These are phyloP conservation scores for Chaenogobius annularis DNA, from an alignment of 2,113 vertebrate species.

Conservation along the genomic window DNA sequence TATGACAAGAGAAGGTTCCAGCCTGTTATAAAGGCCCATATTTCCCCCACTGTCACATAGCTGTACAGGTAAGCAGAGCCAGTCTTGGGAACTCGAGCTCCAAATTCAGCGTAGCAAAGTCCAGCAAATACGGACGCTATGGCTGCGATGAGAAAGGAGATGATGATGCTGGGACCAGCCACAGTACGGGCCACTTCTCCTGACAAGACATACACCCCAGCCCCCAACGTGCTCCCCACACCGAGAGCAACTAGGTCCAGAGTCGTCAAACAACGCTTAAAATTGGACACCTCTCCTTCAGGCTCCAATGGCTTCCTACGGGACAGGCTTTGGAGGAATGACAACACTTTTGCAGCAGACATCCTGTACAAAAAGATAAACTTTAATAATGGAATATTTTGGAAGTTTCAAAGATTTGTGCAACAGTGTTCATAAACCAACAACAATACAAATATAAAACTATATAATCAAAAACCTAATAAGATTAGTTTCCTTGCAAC, in stretches of 20 bases:
- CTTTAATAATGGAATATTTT: neutral
- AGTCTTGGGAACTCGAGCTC: conserved; percentile 81
- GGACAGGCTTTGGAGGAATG: conserved; percentile 66
- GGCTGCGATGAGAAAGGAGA: conserved; percentile 86
- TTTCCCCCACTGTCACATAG: conserved; percentile 84
- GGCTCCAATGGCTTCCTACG: conserved; percentile 75
- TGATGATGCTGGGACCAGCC: conserved; percentile 81
- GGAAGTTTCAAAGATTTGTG: neutral
- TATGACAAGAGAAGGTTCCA: conserved; percentile 89
- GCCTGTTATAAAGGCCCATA: conserved; percentile 84
- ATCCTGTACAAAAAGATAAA: conserved; percentile 47
- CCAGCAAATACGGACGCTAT: conserved; percentile 82
- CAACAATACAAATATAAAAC: neutral
- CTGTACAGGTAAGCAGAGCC: conserved; percentile 88
- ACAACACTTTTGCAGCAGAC: conserved; percentile 48
- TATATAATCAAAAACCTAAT: neutral
- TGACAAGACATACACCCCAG: conserved; percentile 84
- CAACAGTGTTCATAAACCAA: neutral
- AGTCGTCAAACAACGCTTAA: conserved; percentile 79
- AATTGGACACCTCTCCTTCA: conserved; percentile 67
- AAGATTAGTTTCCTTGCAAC: neutral
- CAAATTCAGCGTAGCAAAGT: conserved; percentile 84
- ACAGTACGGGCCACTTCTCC: conserved; percentile 83
- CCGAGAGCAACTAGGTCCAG: conserved; percentile 83
- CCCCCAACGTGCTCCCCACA: conserved; percentile 85